Evolutionary conservation across 2,888 invertebrate species (phyloP).

Genomic region (Mythimna ferrago): DNA sequence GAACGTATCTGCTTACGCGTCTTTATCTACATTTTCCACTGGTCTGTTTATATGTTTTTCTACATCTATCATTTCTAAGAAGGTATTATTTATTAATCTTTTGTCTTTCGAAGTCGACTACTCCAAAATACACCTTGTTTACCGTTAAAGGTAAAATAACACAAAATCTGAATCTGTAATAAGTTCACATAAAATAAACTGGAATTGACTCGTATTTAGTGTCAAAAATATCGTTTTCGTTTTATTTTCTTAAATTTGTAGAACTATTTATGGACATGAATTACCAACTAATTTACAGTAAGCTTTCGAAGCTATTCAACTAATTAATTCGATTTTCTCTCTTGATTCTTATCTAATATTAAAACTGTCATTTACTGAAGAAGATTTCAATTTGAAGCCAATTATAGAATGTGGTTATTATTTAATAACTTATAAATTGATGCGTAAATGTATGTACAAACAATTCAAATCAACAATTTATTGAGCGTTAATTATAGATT

Average conservation of each 20-base stretch:
- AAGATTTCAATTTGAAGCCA: constrained; percentile 66
- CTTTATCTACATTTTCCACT: constrained; percentile 38
- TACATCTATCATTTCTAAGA: background rate
- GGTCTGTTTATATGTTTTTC: constrained; percentile 15
- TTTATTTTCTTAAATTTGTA: constrained; percentile 14
- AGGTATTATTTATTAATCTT: background rate
- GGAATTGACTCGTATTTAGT: constrained; percentile 27
- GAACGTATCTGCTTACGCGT: constrained; percentile 38
- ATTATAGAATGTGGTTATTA: constrained; percentile 67
- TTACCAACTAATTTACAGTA: constrained; percentile 34
- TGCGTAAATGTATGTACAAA: constrained; percentile 64
- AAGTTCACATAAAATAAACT: constrained; percentile 43
- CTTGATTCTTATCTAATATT: constrained; percentile 63
- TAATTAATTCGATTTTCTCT: constrained; percentile 62
- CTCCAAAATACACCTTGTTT: constrained; percentile 11
- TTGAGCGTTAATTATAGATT: constrained; percentile 71
- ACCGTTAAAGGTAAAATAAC: constrained; percentile 19
- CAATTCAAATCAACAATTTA: constrained; percentile 69
- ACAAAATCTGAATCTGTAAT: constrained; percentile 32
- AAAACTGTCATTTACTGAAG: constrained; percentile 62
- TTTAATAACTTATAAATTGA: constrained; percentile 69
- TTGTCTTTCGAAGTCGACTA: background rate
- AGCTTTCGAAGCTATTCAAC: constrained; percentile 43
- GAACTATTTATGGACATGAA: constrained; percentile 24
- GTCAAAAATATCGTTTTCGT: constrained; percentile 31